Evolutionary conservation across 2,113 vertebrate species (phyloP), one percentile per base, ranked within the genome.

Genomic region (Empidonax alnorum): DNA sequence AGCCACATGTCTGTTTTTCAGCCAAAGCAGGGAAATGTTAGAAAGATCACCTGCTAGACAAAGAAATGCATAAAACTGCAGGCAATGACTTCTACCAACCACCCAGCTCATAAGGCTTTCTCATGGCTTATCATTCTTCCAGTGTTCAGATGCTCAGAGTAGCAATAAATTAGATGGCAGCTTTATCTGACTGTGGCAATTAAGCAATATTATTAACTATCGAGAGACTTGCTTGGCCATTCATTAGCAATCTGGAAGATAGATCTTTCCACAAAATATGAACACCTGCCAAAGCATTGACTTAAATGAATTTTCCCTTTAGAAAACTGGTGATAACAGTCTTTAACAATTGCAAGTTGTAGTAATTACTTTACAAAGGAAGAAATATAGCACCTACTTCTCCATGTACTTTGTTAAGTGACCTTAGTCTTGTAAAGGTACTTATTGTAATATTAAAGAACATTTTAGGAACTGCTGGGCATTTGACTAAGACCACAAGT

Each of bases 131-230:
- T 88, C 76, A 84, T 91, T 96, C 93, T 94, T 94, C 50, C 46
- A 61, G 59, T 58, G 86, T 88, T 94, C 92, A 89, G 76, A 94
- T 73, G 74, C 92, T 95, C 78, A 95, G 94, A 96, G 96, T 11
- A 96, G 86, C 81, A 96, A 93, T 93, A 97, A 96, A 97, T 94
- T 84, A 97, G 75, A 87, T 67, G 77, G 65, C 59, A 94, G 77
- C 67, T 95, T 95, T 74, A 94, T 93, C 86, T 95, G 93, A 95
- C 92, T 86, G 82, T 18, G 73, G 77, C 86, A 97, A 97, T 96
- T 97, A 97, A 95, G 72, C 73, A 93, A 78, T 76, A 96, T 96
- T 97, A 97, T 96, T 97, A 98, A 96, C 86, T 94, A 94, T 66
- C 53, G n/a, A 87, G 91, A 55, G 92, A 96, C 89, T 94, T 93